A percentile compares a stretch with the other conserved stretches of the same genome.
phyloP scores from a whole-genome alignment of 2,888 invertebrate genomes.

The Meganola albula region DNA sequence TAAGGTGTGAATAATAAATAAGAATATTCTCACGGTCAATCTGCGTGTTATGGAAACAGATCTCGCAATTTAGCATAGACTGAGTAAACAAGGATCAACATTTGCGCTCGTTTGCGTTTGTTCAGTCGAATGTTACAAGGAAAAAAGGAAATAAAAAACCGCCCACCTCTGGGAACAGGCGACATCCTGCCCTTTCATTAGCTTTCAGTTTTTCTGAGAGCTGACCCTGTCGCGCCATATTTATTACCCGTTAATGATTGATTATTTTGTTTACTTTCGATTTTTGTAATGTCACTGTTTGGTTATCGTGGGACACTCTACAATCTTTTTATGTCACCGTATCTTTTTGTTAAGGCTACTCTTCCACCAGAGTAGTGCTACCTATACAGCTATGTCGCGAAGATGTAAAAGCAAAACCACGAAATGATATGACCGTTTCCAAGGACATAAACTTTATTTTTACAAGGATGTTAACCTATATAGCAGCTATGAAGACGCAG shows the following conservation, averaged over 20 bases:
- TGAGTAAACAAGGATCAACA: conserved; percentile 71
- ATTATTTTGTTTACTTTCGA: conserved; percentile 64
- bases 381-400: too few relatives aligned
- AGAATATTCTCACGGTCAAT: conserved; percentile 18
- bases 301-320: conserved; percentile 36
- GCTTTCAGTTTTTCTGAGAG: conserved; percentile 50
- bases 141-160: conserved; percentile 43
- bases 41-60: conserved; percentile 64
- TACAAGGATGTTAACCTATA: too few relatives aligned
- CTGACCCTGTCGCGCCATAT: conserved; percentile 27
- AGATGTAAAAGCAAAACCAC: too few relatives aligned
- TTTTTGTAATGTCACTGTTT: conserved; percentile 59
- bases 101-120: conserved; percentile 63
- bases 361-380: too few relatives aligned
- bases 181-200: conserved; percentile 62
- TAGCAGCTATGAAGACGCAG: too few relatives aligned
- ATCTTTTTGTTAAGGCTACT: too few relatives aligned
- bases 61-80: conserved; percentile 44
- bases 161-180: conserved; percentile 51
- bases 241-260: conserved; percentile 67
- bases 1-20: too few relatives aligned
- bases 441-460: too few relatives aligned
- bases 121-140: conserved; percentile 54
- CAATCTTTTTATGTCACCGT: conserved; percentile 5
- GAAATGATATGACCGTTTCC: too few relatives aligned